Evolutionary conservation across 2,797 vertebrate genomes (phyloP).

Genomic region (Coregonus suidteri): DNA sequence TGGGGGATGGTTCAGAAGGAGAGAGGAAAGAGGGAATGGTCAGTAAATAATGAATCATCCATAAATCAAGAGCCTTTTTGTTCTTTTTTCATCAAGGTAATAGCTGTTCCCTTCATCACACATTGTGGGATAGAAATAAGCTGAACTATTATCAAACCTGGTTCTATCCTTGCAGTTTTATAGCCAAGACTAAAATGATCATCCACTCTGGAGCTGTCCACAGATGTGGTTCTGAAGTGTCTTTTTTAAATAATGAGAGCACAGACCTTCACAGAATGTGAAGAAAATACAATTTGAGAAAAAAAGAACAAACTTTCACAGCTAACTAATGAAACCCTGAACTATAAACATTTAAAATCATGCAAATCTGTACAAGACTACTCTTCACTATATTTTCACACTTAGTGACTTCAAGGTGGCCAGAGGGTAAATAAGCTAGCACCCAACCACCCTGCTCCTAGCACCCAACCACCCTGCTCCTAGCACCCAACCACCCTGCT

Average conservation of each 20-base stretch:
- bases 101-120: conserved; percentile 39
- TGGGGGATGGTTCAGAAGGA: conserved; percentile 28
- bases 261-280: conserved; percentile 20
- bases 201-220: not conserved
- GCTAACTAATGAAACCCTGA: not conserved
- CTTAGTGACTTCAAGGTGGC: not conserved
- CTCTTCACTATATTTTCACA: not conserved
- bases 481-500: not conserved
- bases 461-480: not conserved
- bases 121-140: not conserved
- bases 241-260: conserved; percentile 18
- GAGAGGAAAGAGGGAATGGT: conserved; percentile 48
- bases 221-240: not conserved
- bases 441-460: not conserved
- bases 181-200: not conserved
- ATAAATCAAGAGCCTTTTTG: conserved; percentile 70
- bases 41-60: conserved; percentile 80
- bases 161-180: not conserved
- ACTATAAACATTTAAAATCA: not conserved
- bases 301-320: not conserved
- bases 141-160: not conserved
- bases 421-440: not conserved
- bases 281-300: not conserved
- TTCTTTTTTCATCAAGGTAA: conserved; percentile 73
- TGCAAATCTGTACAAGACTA: not conserved